phyloP scores from a whole-genome alignment of 2,888 invertebrate species.

The Scotopteryx bipunctaria region DNA sequence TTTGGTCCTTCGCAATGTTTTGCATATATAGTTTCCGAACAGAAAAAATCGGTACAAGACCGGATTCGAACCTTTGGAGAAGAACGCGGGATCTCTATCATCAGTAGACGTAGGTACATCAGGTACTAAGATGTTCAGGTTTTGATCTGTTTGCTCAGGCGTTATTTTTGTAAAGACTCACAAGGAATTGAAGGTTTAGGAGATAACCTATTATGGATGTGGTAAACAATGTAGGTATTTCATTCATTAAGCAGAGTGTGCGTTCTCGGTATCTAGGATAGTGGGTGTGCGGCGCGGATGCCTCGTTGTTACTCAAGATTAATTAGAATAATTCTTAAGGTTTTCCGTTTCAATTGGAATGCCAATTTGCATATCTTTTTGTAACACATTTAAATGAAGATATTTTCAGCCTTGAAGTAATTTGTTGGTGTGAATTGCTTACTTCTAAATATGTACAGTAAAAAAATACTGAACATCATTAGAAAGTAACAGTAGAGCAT shows the following conservation, averaged over 20 bases:
- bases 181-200: slow-evolving; percentile 56
- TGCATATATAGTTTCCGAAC: too few relatives aligned
- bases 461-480: slow-evolving; percentile 44
- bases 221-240: slow-evolving; percentile 43
- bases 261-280: slow-evolving; percentile 38
- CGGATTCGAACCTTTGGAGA: too few relatives aligned
- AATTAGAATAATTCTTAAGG: slow-evolving; percentile 48
- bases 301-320: slow-evolving; percentile 43
- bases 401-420: neutral
- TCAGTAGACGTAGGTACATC: too few relatives aligned
- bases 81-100: too few relatives aligned
- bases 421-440: neutral
- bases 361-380: slow-evolving; percentile 29
- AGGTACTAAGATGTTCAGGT: too few relatives aligned
- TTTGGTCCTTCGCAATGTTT: too few relatives aligned
- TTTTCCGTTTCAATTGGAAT: slow-evolving; percentile 49
- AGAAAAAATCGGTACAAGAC: too few relatives aligned
- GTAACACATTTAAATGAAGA: slow-evolving; percentile 4
- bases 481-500: slow-evolving; percentile 60
- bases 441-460: neutral
- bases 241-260: slow-evolving; percentile 37
- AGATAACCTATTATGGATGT: slow-evolving; percentile 50
- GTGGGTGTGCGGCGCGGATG: slow-evolving; percentile 49
- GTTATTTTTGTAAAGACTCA: slow-evolving; percentile 46
- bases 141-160: slow-evolving; percentile 42